Conservation (phyloP, 2,888 invertebrate genomes). For the Epicampocera succincta region DNA sequence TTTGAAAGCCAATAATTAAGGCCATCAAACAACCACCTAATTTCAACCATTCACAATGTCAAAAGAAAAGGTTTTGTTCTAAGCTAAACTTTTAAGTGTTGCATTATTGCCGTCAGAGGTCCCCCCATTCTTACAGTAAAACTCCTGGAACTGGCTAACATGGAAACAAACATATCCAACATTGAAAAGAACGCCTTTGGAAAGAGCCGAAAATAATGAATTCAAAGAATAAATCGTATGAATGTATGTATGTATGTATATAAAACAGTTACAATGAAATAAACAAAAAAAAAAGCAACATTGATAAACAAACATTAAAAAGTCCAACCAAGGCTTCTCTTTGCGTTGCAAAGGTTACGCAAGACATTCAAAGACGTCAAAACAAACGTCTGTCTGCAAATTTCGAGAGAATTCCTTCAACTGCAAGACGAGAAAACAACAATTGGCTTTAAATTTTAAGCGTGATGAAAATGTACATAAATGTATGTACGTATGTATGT, state of each 20-base stretch:
- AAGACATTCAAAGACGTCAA: conserved; percentile 31
- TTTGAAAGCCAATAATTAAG: too few species aligned
- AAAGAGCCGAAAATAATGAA: too few species aligned
- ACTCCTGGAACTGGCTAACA: not conserved
- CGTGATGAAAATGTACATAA: conserved; percentile 15
- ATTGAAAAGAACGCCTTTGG: too few species aligned
- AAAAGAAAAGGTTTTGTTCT: conserved; percentile 56
- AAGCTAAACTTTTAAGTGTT: conserved; percentile 23
- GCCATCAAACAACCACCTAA: too few species aligned
- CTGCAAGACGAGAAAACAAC: not conserved
- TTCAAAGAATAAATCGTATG: not conserved
- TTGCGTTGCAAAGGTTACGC: conserved; percentile 17
- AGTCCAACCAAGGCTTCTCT: conserved; percentile 24
- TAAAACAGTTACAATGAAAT: not conserved
- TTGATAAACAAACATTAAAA: not conserved
- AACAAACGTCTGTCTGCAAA: not conserved
- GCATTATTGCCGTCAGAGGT: conserved; percentile 48
- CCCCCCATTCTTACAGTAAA: conserved; percentile 32
- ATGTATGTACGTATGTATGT: not conserved
- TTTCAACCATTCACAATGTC: conserved; percentile 50
- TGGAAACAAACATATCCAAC: not conserved
- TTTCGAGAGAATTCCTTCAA: conserved; percentile 47
- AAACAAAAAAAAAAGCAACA: not conserved
- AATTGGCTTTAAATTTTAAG: conserved; percentile 5
- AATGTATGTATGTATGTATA: too few species aligned